Evolutionary conservation across 2,797 vertebrate genomes (phyloP), one percentile per base, ranked within the genome.

Genomic region (Alectoris magna): DNA sequence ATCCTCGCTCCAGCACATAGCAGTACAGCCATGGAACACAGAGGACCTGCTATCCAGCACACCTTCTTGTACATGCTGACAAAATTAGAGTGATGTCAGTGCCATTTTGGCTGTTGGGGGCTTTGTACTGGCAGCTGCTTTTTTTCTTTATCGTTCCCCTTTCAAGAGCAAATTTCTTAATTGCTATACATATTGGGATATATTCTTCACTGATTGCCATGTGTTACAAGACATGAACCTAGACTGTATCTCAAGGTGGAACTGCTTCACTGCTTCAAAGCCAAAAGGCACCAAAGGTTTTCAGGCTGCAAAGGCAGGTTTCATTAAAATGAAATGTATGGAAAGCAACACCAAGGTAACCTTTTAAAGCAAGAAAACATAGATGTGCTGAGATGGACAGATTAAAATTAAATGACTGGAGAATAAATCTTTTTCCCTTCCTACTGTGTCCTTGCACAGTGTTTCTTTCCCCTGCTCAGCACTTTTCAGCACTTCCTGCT

Each of bases 341-440:
- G 43, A 91, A 95, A 93, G 88, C 39, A 23, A 87, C 39, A 87
- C 14, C 64, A 76, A 56, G 39, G 71, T 48, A 60, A 82, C 36
- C 56, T 84, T 69, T 70, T 11, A 78, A 88, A 39, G 17, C 43
- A 81, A 6, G 2, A 84, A 84, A 87, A 70, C 15, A 31, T 0
- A 55, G 34, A 78, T 34, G 63, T 75, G 55, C 70, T 86, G 43
- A 46, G 73, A 78, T 23, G 16, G 70, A 69, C 55, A 69, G 64
- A 63, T 60, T 46, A 78, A 69, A 88, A 72, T 62, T 23, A 64
- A 90, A 76, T 39, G 0, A 66, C 17, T 46, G 55, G 41, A 85
- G 53, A 78, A 79, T 18, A 91, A 86, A 78, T 12, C 14, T 67
- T 74, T 78, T 74, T 75, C 48, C 43, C 21, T 67, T 74, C 48